These are phyloP conservation scores for Zelostemma sp. DNA, from an alignment of 1,140 invertebrate genomes.

Conservation along the genomic window DNA sequence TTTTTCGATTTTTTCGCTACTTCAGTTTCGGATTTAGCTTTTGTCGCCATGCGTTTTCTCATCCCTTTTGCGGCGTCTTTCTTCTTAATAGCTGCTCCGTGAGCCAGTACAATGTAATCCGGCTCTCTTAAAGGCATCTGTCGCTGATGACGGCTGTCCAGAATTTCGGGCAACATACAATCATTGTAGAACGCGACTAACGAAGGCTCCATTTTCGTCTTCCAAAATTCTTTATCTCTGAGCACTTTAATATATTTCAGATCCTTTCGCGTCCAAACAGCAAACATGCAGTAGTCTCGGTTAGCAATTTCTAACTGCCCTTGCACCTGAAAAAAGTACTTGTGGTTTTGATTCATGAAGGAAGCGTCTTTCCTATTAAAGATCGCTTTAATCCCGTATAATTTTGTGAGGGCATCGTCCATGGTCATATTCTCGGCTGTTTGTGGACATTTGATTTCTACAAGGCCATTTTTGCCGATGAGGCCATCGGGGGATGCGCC, in stretches of 20 bases:
- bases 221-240: background rate
- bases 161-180: too few relatives aligned
- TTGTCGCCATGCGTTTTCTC: too few relatives aligned
- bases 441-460: slow-evolving; percentile 60
- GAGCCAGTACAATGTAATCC: too few relatives aligned
- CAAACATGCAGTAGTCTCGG: slow-evolving; percentile 38
- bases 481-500: slow-evolving; percentile 65
- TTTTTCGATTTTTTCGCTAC: too few relatives aligned
- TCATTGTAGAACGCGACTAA: background rate
- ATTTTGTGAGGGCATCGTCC: slow-evolving; percentile 31
- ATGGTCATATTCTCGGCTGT: slow-evolving; percentile 29
- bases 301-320: slow-evolving; percentile 46
- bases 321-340: slow-evolving; percentile 54
- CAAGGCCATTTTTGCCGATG: slow-evolving; percentile 59
- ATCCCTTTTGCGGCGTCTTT: too few relatives aligned
- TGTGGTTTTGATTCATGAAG: slow-evolving; percentile 43
- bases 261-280: slow-evolving; percentile 27
- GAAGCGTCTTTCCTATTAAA: slow-evolving; percentile 13
- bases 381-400: slow-evolving; percentile 1
- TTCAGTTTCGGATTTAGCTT: too few relatives aligned
- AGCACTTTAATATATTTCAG: background rate
- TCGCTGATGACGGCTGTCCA: too few relatives aligned
- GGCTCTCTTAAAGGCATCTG: too few relatives aligned
- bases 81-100: too few relatives aligned
- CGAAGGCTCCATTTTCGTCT: background rate